Conservation (phyloP, 2,797 vertebrate genomes). For the Agapornis canus region DNA sequence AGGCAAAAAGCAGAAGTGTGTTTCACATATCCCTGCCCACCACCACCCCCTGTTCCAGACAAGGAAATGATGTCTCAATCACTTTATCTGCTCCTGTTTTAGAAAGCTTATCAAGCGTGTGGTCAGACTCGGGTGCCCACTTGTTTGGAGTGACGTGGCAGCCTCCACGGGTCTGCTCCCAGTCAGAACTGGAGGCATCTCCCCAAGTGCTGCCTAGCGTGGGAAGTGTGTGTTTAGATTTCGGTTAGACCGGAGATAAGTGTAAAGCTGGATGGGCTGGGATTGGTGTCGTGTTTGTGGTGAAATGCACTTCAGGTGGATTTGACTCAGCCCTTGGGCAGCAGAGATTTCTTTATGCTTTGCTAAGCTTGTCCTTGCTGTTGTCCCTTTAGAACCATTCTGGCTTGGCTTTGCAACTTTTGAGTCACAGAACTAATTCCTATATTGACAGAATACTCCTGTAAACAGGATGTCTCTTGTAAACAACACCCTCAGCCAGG, state of each 20-base stretch:
- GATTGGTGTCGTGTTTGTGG: background rate
- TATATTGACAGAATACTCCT: fast-evolving
- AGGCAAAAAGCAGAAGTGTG: fast-evolving
- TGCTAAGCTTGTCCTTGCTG: background rate
- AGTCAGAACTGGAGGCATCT: background rate
- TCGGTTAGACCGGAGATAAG: background rate
- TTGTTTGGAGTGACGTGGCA: background rate
- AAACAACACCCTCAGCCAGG: background rate
- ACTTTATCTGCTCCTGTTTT: background rate
- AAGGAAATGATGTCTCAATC: background rate
- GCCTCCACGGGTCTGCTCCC: background rate
- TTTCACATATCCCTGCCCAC: background rate
- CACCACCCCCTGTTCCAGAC: background rate
- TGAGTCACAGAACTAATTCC: background rate
- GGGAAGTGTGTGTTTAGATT: background rate
- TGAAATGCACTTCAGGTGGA: background rate
- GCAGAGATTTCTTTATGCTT: background rate
- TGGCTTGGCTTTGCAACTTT: background rate
- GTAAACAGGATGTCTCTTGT: background rate
- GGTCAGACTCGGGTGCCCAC: background rate
- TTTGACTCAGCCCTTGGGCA: background rate
- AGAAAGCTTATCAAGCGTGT: background rate
- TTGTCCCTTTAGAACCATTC: background rate
- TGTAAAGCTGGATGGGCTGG: background rate
- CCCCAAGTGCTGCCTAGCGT: background rate